These are phyloP conservation scores for Phalloptychus januarius DNA, from an alignment of 2,797 vertebrate species.

Conservation along the genomic window DNA sequence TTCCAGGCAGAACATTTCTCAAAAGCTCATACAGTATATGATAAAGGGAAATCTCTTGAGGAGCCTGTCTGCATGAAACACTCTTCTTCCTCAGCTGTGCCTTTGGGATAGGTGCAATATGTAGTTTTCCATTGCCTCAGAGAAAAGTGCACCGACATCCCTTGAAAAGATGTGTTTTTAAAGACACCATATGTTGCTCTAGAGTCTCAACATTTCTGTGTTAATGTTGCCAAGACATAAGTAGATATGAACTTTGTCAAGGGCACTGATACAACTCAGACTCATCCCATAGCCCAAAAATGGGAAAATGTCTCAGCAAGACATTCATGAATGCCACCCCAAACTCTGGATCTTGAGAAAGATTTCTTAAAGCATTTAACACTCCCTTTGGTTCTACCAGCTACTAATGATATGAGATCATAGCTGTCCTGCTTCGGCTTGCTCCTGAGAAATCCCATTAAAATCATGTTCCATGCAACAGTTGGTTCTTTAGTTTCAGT, in stretches of 20 bases:
- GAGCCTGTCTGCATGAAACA: neutral
- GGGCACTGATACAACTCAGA: neutral
- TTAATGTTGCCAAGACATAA: neutral
- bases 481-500: neutral
- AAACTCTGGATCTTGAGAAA: neutral
- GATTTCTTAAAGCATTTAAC: neutral
- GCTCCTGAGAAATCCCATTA: neutral
- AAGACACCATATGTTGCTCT: neutral
- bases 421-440: neutral
- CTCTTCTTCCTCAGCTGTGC: neutral
- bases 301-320: neutral
- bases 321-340: neutral
- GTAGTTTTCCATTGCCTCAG: neutral
- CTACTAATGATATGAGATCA: neutral
- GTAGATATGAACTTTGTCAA: neutral
- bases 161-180: neutral
- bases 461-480: neutral
- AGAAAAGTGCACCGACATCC: neutral
- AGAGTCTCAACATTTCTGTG: neutral
- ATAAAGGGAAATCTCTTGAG: constrained; percentile 2
- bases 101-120: neutral
- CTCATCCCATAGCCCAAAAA: neutral
- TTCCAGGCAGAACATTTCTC: neutral
- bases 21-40: neutral
- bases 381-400: neutral